phyloP scores from a whole-genome alignment of 1,140 invertebrate species.

The Laupala kohalensis region DNA sequence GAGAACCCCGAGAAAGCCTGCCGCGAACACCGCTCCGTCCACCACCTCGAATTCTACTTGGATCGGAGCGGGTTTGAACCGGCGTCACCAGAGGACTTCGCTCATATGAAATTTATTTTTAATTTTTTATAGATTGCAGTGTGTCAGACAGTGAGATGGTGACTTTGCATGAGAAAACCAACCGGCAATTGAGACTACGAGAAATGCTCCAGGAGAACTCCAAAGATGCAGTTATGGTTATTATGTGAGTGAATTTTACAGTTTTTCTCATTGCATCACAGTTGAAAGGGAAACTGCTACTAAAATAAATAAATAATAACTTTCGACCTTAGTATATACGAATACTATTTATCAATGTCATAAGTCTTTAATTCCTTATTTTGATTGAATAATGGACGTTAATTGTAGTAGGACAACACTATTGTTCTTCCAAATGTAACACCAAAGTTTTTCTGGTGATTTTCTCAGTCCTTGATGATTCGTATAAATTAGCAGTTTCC shows the following conservation, averaged over 20 bases:
- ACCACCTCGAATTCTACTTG: no score
- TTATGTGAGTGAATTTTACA: conserved; percentile 59
- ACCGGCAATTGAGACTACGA: conserved; percentile 68
- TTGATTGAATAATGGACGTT: no score
- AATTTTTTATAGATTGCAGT: conserved; percentile 38
- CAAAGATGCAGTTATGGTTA: conserved; percentile 63
- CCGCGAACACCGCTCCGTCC: no score
- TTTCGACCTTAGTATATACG: background rate
- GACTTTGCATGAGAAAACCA: conserved; percentile 70
- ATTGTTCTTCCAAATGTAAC: no score
- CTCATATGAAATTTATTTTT: background rate
- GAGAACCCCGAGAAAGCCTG: no score
- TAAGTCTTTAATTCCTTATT: background rate
- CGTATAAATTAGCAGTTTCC: no score
- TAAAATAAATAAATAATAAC: background rate
- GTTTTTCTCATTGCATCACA: background rate
- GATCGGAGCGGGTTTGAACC: no score
- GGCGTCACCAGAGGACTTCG: no score
- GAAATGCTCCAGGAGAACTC: conserved; percentile 77
- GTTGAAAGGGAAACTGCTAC: background rate
- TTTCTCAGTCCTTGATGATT: no score
- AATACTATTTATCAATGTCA: background rate
- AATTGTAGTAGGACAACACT: background rate
- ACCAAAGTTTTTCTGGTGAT: no score
- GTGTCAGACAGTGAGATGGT: conserved; percentile 63